Conservation (phyloP, 2,888 invertebrate species). For the Agrochola macilenta region DNA sequence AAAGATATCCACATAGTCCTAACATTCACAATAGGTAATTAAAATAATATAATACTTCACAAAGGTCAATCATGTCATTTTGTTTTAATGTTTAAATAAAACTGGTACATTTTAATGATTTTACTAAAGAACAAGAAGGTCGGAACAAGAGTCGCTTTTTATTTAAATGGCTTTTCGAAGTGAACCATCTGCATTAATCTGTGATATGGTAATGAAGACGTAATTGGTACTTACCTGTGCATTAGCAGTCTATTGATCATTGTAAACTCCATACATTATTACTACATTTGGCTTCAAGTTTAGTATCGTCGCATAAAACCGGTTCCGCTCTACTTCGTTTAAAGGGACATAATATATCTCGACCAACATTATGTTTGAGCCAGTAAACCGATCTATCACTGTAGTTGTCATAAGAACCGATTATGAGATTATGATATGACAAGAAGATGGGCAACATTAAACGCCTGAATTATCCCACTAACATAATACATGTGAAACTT, state of each 20-base stretch:
- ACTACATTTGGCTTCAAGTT: conserved; percentile 39
- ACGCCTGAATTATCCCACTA: neutral
- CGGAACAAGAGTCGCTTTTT: too few relatives aligned
- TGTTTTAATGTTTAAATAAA: too few relatives aligned
- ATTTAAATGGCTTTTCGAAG: too few relatives aligned
- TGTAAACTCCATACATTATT: conserved; percentile 42
- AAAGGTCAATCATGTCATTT: too few relatives aligned
- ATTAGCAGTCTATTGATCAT: conserved; percentile 33
- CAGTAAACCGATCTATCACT: conserved; percentile 39
- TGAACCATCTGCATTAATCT: too few relatives aligned
- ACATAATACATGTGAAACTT: neutral
- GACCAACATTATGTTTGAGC: conserved; percentile 9
- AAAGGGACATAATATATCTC: conserved; percentile 27
- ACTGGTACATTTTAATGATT: too few relatives aligned
- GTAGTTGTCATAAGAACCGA: conserved; percentile 21
- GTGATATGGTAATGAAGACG: conserved; percentile 2
- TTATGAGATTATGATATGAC: conserved; percentile 23
- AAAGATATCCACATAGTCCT: too few relatives aligned
- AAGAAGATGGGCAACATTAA: conserved; percentile 11
- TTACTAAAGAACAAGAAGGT: too few relatives aligned
- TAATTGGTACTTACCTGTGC: neutral
- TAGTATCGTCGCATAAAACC: conserved; percentile 27
- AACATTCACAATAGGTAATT: too few relatives aligned
- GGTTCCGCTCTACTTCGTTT: conserved; percentile 46
- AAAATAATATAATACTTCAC: too few relatives aligned